Evolutionary conservation across 2,113 vertebrate species (phyloP).

Genomic region (Oncorhynchus tshawytscha): DNA sequence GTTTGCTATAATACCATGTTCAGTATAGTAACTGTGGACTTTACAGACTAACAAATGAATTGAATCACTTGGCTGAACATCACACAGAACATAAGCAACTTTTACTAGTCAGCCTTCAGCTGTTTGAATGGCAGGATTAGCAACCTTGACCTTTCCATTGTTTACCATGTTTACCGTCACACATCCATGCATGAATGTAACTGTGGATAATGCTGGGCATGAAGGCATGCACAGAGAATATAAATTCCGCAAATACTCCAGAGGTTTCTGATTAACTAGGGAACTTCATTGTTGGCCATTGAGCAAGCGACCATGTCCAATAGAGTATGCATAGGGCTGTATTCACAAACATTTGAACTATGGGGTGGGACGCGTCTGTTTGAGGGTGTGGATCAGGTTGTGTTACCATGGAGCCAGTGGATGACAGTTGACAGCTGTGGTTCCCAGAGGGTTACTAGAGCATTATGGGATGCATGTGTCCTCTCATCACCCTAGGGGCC

Average conservation of each 20-base stretch:
- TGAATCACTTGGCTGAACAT: too few species aligned
- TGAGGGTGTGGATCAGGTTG: conserved; percentile 26
- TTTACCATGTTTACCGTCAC: conserved; percentile 2
- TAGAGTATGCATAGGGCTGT: neutral
- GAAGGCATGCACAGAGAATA: neutral
- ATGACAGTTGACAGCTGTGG: conserved; percentile 46
- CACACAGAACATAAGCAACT: too few species aligned
- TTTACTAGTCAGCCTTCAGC: too few species aligned
- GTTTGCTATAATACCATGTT: too few species aligned
- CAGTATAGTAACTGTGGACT: too few species aligned
- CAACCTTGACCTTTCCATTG: neutral
- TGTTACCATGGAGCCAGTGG: conserved; percentile 17
- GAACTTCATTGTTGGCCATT: neutral
- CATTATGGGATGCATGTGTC: conserved; percentile 2
- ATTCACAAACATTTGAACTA: conserved; percentile 47
- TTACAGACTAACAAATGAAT: too few species aligned
- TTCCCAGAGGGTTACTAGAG: conserved; percentile 23
- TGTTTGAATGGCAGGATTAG: too few species aligned
- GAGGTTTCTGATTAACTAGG: conserved; percentile 24
- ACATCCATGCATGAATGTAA: neutral
- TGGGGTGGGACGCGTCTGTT: conserved; percentile 21
- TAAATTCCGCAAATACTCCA: conserved; percentile 6
- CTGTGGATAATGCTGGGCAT: neutral
- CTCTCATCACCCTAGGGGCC: neutral
- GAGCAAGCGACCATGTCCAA: conserved; percentile 4